A percentile compares a stretch with the other conserved stretches of the same genome.
These are phyloP conservation scores for Aphaenogaster rudis DNA, from an alignment of 1,140 invertebrate genomes.

Conservation along the genomic window DNA sequence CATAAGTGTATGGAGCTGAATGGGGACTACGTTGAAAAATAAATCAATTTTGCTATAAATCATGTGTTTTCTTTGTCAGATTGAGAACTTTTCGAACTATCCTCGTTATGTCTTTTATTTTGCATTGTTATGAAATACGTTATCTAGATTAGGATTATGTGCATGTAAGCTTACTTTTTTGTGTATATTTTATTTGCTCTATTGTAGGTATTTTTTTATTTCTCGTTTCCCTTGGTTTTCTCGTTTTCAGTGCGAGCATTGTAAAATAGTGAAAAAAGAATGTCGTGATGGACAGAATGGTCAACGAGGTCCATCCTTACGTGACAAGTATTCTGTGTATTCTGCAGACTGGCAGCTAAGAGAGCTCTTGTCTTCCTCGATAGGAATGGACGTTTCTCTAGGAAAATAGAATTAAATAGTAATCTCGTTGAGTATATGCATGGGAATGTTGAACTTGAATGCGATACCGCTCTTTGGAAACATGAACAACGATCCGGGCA, in stretches of 20 bases:
- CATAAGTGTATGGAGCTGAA: no score
- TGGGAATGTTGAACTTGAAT: neutral
- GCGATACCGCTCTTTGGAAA: neutral
- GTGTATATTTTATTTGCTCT: neutral
- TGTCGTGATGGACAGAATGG: no score
- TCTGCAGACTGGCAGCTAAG: neutral
- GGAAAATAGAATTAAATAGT: neutral
- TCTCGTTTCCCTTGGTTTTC: neutral
- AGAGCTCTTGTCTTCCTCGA: neutral
- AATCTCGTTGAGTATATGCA: neutral
- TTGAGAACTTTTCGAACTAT: no score
- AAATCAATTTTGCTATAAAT: no score
- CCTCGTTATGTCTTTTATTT: no score
- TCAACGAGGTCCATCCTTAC: neutral
- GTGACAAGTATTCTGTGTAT: neutral
- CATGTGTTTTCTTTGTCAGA: no score
- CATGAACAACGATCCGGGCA: constrained; percentile 68
- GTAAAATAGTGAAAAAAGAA: neutral
- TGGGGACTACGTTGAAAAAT: no score
- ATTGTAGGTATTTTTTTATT: neutral
- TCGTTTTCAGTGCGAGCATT: neutral
- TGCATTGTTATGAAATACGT: neutral
- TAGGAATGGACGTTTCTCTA: neutral
- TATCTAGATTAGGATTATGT: neutral
- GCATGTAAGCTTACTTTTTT: neutral